A percentile compares a stretch with the other conserved stretches of the same genome.
phyloP scores from a whole-genome alignment of 2,888 invertebrate species.

The Dryocosmus kuriphilus region DNA sequence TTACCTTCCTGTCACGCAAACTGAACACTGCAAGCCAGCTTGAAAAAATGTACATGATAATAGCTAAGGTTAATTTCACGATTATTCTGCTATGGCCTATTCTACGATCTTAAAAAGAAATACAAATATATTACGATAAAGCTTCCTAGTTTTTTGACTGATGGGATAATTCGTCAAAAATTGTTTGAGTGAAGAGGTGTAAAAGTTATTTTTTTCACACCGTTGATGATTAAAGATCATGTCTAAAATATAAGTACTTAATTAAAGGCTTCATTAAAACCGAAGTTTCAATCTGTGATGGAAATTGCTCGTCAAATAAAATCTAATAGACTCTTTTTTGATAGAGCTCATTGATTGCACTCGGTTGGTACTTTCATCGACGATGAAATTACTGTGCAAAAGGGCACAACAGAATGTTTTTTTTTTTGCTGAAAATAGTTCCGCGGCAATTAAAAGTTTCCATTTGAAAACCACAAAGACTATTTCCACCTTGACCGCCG shows the following conservation, averaged over 20 bases:
- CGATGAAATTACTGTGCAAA: background rate
- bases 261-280: slow-evolving; percentile 38
- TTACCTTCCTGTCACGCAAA: slow-evolving; percentile 72
- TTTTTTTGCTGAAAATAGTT: background rate
- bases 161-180: background rate
- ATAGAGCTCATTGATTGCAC: background rate
- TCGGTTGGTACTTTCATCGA: slow-evolving; percentile 1
- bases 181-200: background rate
- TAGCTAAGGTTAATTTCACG: slow-evolving; percentile 56
- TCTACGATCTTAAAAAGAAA: slow-evolving; percentile 55
- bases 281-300: background rate
- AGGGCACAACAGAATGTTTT: background rate
- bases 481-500: slow-evolving; percentile 60
- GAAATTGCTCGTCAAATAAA: background rate
- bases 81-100: slow-evolving; percentile 51
- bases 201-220: background rate
- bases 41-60: slow-evolving; percentile 51
- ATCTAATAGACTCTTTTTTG: background rate
- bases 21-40: slow-evolving; percentile 53
- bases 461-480: slow-evolving; percentile 51
- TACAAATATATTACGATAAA: slow-evolving; percentile 18
- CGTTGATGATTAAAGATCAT: background rate
- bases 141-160: background rate
- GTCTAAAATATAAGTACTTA: background rate
- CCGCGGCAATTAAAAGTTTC: slow-evolving; percentile 50